phyloP scores from a whole-genome alignment of 1,140 invertebrate genomes.

The Mya arenaria region DNA sequence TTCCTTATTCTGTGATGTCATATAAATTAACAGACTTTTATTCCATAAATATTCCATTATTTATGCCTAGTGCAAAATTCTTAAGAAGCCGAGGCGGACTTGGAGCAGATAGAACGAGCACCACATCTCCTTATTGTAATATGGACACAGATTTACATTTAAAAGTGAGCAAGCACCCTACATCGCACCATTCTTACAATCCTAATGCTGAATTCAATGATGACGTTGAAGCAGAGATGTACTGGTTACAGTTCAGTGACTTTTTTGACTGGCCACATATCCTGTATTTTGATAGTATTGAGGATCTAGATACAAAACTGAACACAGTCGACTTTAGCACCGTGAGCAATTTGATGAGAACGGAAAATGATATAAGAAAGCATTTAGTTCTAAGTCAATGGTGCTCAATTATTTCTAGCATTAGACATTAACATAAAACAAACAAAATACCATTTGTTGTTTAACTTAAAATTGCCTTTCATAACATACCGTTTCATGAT shows the following conservation, averaged over 20 bases:
- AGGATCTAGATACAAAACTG: slow-evolving; percentile 2
- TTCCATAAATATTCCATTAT: slow-evolving; percentile 21
- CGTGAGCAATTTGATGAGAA: background rate
- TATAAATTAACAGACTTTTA: slow-evolving; percentile 17
- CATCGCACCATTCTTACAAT: background rate
- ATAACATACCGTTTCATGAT: too few relatives aligned
- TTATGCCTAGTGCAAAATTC: slow-evolving; percentile 24
- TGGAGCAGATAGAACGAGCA: slow-evolving; percentile 2
- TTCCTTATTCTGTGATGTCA: slow-evolving; percentile 18
- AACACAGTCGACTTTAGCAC: background rate
- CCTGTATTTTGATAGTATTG: slow-evolving; percentile 11
- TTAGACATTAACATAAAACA: too few relatives aligned
- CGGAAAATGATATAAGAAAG: background rate
- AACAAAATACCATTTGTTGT: too few relatives aligned
- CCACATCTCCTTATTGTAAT: background rate
- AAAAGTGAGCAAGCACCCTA: background rate
- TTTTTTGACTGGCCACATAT: slow-evolving; percentile 39
- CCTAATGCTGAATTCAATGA: slow-evolving; percentile 22
- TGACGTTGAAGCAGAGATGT: slow-evolving; percentile 12
- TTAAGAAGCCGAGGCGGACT: background rate
- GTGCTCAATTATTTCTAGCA: background rate
- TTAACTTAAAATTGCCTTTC: too few relatives aligned
- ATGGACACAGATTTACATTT: background rate
- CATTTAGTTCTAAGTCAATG: background rate
- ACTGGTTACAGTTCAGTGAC: slow-evolving; percentile 29